Conservation (phyloP, 2,888 invertebrate genomes). For the Tachystola acroxantha region DNA sequence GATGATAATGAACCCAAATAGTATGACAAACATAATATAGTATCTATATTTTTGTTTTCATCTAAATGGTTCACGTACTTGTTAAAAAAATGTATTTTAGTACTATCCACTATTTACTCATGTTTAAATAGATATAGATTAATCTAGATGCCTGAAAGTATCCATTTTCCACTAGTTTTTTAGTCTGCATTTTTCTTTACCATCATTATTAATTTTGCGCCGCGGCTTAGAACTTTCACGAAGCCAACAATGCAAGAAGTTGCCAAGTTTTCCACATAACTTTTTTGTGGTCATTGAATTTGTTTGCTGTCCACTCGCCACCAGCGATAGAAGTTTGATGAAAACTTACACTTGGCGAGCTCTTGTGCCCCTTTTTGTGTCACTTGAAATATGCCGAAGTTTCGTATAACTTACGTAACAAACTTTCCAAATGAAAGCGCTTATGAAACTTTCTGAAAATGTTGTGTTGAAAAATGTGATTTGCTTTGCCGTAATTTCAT, state of each 20-base stretch:
- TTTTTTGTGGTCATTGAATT: constrained; percentile 65
- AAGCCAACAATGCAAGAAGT: constrained; percentile 20
- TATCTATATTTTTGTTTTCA: too few relatives aligned
- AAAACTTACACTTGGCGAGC: constrained; percentile 45
- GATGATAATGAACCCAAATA: too few relatives aligned
- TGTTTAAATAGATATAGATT: too few relatives aligned
- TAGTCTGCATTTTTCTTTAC: too few relatives aligned
- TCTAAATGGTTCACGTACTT: too few relatives aligned
- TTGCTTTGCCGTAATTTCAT: too few relatives aligned
- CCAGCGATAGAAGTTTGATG: constrained; percentile 50
- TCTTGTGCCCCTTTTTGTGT: constrained; percentile 39
- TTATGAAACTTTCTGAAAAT: not conserved
- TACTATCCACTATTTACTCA: too few relatives aligned
- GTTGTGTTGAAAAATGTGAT: too few relatives aligned
- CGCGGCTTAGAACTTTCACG: constrained; percentile 13
- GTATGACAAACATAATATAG: too few relatives aligned
- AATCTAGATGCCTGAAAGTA: too few relatives aligned
- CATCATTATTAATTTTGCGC: constrained; percentile 1
- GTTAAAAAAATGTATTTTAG: too few relatives aligned
- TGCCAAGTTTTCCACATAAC: constrained; percentile 44
- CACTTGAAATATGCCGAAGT: constrained; percentile 38
- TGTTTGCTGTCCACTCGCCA: constrained; percentile 58
- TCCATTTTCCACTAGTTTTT: too few relatives aligned
- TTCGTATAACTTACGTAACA: constrained; percentile 2
- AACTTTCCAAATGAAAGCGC: constrained; percentile 1